These are phyloP conservation scores for Vulpes lagopus DNA, from an alignment of 2,113 vertebrate species.

Conservation along the genomic window DNA sequence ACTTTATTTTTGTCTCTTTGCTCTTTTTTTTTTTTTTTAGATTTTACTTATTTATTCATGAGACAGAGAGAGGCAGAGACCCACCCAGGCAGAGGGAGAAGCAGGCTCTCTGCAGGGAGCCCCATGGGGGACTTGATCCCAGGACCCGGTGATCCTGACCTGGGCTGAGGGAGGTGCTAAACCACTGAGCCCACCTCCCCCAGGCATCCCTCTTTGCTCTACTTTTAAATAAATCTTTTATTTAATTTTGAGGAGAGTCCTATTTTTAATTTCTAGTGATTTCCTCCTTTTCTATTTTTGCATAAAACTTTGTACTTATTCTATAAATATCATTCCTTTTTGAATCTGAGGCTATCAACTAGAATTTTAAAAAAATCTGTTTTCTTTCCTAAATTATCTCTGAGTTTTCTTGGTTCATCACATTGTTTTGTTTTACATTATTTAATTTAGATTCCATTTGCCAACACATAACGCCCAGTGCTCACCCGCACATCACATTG, in stretches of 20 bases:
- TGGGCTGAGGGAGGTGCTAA: too few species aligned
- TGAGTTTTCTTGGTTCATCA: background rate
- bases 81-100: too few species aligned
- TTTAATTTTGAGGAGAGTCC: background rate
- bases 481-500: too few species aligned
- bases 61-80: too few species aligned
- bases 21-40: background rate
- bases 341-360: background rate
- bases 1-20: background rate
- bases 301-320: background rate
- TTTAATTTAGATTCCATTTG: too few species aligned
- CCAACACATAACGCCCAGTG: too few species aligned
- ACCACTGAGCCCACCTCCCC: too few species aligned
- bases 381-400: background rate
- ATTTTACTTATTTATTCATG: too few species aligned
- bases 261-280: constrained; percentile 38
- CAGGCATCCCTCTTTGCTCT: background rate
- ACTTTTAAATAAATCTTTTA: background rate
- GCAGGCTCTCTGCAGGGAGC: too few species aligned
- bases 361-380: background rate
- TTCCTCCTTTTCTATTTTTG: constrained; percentile 16
- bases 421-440: too few species aligned
- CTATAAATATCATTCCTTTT: constrained; percentile 4
- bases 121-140: too few species aligned
- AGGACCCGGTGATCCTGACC: too few species aligned